Base-by-base conservation (phyloP, 1,140 invertebrate genomes). In the Drosophila pseudoobscura region DNA sequence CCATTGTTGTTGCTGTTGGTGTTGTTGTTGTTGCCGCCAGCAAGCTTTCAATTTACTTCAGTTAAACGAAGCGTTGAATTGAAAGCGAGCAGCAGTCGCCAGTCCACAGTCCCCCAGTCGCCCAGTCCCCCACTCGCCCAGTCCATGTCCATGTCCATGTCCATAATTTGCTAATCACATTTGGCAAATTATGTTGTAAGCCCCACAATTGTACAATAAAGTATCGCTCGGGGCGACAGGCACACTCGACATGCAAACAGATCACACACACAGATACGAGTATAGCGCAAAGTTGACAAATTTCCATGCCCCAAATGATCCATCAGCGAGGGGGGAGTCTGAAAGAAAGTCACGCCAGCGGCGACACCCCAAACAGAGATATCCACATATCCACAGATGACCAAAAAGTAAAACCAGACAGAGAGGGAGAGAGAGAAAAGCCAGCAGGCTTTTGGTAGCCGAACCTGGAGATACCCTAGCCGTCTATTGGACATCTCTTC, bases 181-280 rank as follows among this genome's bases (percentile, higher is more conserved):
- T 87, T 87, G 74, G 83, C 82, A 87, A 87, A 88, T 87, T 82
- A 87, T 87, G 82, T 87, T 87, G 82, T 82, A 87, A 88, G 78
- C 75, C 51, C 47, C 61, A 51, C 74, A 85, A 82, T 88, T 87
- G 82, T 87, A 82, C 82, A 87, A 88, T 82, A 75, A 77, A 50
- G 46, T 60, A 71, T 60, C 52, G 73, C 74, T 45, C n/a, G 45
- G 55, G 54, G 56, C 69, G 66, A 72, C 31, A 9, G 31, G 31
- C 31, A 9, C 31, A 31, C 31, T 26, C 24, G 20, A 20, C 24
- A 26, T 26, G 24, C 24, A 24, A 24, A 26, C 43, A 51, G 24
- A 58, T 49, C 49, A 39, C 11, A 31, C 11, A 31, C 49, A 39
- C 3, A 31, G 50, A 69, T 43, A 20, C 20, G 20, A 20, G 20